Evolutionary conservation across 2,888 invertebrate species (phyloP), one percentile per base, ranked within the genome.

Genomic region (Rhimphoctona megacephalus): DNA sequence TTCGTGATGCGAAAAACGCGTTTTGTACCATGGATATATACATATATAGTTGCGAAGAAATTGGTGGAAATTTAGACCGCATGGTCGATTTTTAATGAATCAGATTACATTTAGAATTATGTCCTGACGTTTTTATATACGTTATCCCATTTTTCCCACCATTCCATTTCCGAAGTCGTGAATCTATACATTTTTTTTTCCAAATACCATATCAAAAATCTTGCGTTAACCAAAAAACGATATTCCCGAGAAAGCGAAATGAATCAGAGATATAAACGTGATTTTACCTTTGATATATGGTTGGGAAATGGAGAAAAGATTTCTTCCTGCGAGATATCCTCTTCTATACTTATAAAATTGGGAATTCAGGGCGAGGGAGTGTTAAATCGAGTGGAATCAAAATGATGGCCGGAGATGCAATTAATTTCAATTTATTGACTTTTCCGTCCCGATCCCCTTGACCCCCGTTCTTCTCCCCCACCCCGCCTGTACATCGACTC

Each of bases 371-470:
- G 8, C 74, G 74, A 61, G 70, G 70, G 76, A 67, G 85, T 69
- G 86, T 80, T 86, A 80, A 86, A 86, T 86, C 86, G 86, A 83
- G 86, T 83, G 86, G 86, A 86, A 86, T 86, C 72, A 70, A 70
- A 80, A 72, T 80, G 79, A 86, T 80, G 54, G 67, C 86, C 86
- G 83, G 86, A 83, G 86, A 87, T 84, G 88, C 89, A 87, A 90
- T 90, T 90, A 89, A 90, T 90, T 89, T 88, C 89, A 89, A 87
- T 89, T 89, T 89, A 83, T 86, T 80, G 83, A 83, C 87, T 87
- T 76, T 30, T 33, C 78, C 57, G 66, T 81, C 79, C 9, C 78
- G 83, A 81, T 81, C 72, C 82, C 78, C 85, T 64, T 61, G 64
- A 70, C 77, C 80, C 83, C 52, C 54, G 57, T 54, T 36, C 67